phyloP scores from a whole-genome alignment of 2,113 vertebrate genomes.

The Brachyhypopomus occidentalis region DNA sequence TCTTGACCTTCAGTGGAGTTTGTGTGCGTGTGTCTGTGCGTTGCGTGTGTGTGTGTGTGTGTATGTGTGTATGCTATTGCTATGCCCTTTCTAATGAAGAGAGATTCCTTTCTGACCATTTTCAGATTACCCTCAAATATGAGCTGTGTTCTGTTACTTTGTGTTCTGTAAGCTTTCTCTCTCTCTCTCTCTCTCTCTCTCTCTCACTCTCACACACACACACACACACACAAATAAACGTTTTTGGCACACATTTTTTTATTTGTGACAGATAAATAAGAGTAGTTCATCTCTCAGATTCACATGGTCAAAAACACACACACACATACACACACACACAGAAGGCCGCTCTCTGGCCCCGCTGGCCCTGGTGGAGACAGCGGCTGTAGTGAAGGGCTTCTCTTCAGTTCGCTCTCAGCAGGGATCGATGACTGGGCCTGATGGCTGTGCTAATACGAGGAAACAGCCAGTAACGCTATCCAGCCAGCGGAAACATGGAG shows the following conservation, averaged over 20 bases:
- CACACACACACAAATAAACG: slow-evolving; percentile 3
- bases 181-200: too few relatives aligned
- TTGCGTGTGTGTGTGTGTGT: slow-evolving; percentile 38
- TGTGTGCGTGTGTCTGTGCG: too few relatives aligned
- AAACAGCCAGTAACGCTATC: slow-evolving; percentile 52
- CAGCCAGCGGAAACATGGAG: slow-evolving; percentile 50
- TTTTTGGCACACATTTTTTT: not conserved
- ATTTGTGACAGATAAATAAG: not conserved
- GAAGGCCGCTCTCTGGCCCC: not conserved
- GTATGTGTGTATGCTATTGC: slow-evolving; percentile 66
- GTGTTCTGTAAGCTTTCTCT: not conserved
- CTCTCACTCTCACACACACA: too few relatives aligned
- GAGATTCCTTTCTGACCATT: slow-evolving; percentile 69
- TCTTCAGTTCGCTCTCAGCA: slow-evolving; percentile 37
- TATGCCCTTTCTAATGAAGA: slow-evolving; percentile 89
- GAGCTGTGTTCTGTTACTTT: slow-evolving; percentile 11
- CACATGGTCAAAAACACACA: not conserved
- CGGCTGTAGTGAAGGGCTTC: slow-evolving; percentile 40
- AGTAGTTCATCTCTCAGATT: not conserved
- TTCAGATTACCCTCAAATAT: not conserved
- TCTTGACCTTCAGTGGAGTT: slow-evolving; percentile 31
- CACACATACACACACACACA: not conserved
- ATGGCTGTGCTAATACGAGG: slow-evolving; percentile 50
- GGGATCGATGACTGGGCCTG: slow-evolving; percentile 47
- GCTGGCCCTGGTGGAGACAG: slow-evolving; percentile 17